Conservation (phyloP, 2,113 vertebrate genomes). For the Anas platyrhynchos region DNA sequence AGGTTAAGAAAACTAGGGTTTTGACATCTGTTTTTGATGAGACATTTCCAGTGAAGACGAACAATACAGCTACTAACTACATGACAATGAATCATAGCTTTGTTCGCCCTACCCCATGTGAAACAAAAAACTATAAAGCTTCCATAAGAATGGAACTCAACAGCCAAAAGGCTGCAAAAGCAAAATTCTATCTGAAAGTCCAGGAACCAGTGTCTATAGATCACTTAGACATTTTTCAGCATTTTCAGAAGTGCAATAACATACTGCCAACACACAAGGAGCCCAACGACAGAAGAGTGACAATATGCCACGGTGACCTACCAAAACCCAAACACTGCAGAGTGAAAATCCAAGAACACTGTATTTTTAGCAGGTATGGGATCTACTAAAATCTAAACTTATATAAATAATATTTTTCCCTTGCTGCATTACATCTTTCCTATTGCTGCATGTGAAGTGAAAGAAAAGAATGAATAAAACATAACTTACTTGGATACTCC, state of each 20-base stretch:
- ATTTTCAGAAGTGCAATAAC: neutral
- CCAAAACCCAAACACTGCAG: neutral
- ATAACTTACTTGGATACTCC: conserved; percentile 92
- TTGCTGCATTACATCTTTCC: neutral
- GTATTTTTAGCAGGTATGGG: neutral
- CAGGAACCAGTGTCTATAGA: neutral
- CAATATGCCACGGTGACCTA: neutral
- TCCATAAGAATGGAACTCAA: neutral
- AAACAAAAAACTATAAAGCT: neutral
- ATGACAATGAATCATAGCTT: neutral
- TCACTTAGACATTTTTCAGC: neutral
- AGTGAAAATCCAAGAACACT: neutral
- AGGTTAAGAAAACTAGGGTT: neutral
- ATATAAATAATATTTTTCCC: neutral
- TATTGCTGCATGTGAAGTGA: neutral
- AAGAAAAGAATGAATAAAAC: neutral
- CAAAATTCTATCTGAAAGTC: neutral
- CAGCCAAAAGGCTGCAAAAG: neutral
- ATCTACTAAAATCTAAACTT: neutral
- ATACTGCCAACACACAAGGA: neutral
- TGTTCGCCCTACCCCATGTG: neutral
- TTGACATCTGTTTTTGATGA: neutral
- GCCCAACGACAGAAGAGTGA: neutral
- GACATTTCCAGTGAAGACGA: neutral
- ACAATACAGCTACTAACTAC: neutral